Base-by-base conservation (phyloP, 2,113 vertebrate genomes). In the Malurus elegans region DNA sequence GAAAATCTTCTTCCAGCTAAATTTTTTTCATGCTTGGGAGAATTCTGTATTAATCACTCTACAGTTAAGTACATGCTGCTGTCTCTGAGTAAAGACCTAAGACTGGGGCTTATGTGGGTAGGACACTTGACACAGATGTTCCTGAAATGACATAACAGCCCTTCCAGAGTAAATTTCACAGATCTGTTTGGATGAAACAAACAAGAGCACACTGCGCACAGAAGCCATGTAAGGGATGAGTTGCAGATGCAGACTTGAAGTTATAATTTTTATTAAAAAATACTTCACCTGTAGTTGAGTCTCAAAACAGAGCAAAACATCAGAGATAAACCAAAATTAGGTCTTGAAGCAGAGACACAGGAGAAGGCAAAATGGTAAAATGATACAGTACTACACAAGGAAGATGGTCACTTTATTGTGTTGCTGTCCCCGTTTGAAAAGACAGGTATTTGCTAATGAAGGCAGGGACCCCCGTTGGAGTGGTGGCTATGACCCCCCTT, bases 91-190 rank as follows among this genome's bases (percentile, higher is more conserved):
- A 62, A 54, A 73, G 51, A 32, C 15, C 16, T 2, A 23, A 80
- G 47, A 24, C 29, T n/a, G 25, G 18, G 47, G 5, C 0, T 0
- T 5, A 1, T 13, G 20, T 32, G 3, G 34, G 8, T 1, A 29
- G 31, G 58, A 73, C 29, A 19, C 31, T 50, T 40, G 28, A 38
- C 6, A 6, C 18, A 48, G 44, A 69, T 31, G 23, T 56, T 28
- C 17, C 15, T 21, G 60, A 34, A 50, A 17, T 18, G 58, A 44
- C 5, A 24, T 10, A 16, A 28, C 11, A 6, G 47, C 54, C 7
- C 8, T 69, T 34, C 42, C 75, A 69, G 32, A 88, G 48, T 2
- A 7, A 9, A 56, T 72, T 14, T 34, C 87, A 87, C 62, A 69
- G 28, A 53, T 23, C 50, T 31, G 17, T 36, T 70, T 57, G n/a